Base-by-base conservation (phyloP, 2,888 invertebrate genomes). In the Megamerina dolium region DNA sequence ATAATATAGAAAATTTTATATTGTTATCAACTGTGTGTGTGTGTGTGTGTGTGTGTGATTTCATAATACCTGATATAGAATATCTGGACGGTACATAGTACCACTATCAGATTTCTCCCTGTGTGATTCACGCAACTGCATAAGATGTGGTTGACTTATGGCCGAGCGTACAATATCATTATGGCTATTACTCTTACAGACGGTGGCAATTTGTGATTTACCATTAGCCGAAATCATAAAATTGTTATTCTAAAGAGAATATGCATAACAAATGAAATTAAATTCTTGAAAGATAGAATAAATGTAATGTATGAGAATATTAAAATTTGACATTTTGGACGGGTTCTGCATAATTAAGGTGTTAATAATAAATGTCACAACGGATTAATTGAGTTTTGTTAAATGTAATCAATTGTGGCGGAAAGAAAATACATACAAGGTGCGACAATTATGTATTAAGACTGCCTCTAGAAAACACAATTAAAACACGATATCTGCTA, bases 31-130 rank as follows among this genome's bases (percentile, higher is more conserved):
- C n/a, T n/a, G n/a, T 36, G 37, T 14, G 4, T 16, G 14, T 26
- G n/a, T n/a, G n/a, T n/a, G n/a, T n/a, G n/a, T n/a, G n/a, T n/a
- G n/a, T n/a, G n/a, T n/a, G n/a, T n/a, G n/a, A n/a, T n/a, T n/a
- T n/a, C n/a, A n/a, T n/a, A n/a, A n/a, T 53, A 91, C 91, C 63
- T 87, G 85, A 66, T 93, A 94, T 58, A 95, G 82, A 8, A 92
- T 83, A 67, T 96, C 94, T 41, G 87, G 87, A 40, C 89, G 78
- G 58, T 85, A 80, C 78, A 94, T 83, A 13, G 90, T 84, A 2
- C 89, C 85, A 53, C 84, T 84, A 23, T 80, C 82, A 26, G 77
- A 79, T 29, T 54, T 59, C 21, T 67, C 68, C 2, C 59, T 54
- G 34, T 64, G 59, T 12, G 51, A 43, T 3, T 57, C 64, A 35